Conservation (phyloP, 1,140 invertebrate genomes). For the Drosophila albomicans region DNA sequence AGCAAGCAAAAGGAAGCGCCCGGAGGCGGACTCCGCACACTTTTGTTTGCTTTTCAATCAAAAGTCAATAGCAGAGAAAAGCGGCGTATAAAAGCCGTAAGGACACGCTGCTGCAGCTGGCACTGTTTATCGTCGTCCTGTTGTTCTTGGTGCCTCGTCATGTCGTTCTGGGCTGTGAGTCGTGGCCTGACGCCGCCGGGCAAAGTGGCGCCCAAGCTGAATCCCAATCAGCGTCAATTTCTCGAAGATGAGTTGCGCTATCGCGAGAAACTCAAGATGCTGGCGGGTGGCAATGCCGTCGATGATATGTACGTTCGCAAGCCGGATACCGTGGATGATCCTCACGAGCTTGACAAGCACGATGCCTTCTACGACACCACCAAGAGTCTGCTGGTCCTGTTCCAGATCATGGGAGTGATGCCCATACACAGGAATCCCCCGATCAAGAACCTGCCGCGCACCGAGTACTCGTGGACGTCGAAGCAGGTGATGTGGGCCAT, state of each 20-base stretch:
- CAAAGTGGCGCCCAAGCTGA: slow-evolving; percentile 77
- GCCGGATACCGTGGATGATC: slow-evolving; percentile 78
- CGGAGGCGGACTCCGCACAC: slow-evolving; percentile 52
- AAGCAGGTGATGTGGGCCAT: slow-evolving; percentile 87
- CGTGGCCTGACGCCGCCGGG: slow-evolving; percentile 70
- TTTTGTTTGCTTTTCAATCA: slow-evolving; percentile 80
- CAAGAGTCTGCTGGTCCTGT: slow-evolving; percentile 88
- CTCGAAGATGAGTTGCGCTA: slow-evolving; percentile 82
- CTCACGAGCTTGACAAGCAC: slow-evolving; percentile 86
- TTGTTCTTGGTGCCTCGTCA: slow-evolving; percentile 18
- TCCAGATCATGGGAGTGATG: slow-evolving; percentile 91
- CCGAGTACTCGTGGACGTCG: slow-evolving; percentile 87
- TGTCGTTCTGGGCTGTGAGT: slow-evolving; percentile 81
- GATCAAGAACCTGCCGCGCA: slow-evolving; percentile 85
- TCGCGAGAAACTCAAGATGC: slow-evolving; percentile 73
- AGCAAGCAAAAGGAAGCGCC: slow-evolving; percentile 32
- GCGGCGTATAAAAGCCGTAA: slow-evolving; percentile 42
- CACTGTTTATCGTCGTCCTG: slow-evolving; percentile 9
- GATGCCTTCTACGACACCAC: slow-evolving; percentile 89
- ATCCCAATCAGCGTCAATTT: slow-evolving; percentile 83
- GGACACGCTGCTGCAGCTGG: slow-evolving; percentile 9
- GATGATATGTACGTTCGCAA: slow-evolving; percentile 75
- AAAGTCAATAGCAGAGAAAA: slow-evolving; percentile 78
- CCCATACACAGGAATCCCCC: slow-evolving; percentile 88
- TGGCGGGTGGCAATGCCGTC: slow-evolving; percentile 59